These are phyloP conservation scores for Diaperis boleti DNA, from an alignment of 2,888 invertebrate genomes.

Conservation along the genomic window DNA sequence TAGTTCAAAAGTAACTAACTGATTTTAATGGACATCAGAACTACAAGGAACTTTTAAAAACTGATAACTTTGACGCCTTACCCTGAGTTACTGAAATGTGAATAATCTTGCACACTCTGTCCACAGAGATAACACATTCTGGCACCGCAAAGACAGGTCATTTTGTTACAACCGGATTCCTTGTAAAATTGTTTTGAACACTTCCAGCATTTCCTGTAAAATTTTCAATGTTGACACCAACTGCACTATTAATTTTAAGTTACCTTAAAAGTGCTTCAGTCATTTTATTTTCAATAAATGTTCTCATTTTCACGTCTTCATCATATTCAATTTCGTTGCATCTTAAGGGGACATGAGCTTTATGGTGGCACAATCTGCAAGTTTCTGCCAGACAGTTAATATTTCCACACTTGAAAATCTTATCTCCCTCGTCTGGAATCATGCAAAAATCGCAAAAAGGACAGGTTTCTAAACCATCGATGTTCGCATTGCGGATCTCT, in stretches of 20 bases:
- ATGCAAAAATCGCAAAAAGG: constrained; percentile 71
- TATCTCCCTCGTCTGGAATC: constrained; percentile 64
- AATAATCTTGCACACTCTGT: constrained; percentile 64
- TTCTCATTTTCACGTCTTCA: constrained; percentile 65
- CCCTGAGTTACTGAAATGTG: constrained; percentile 63
- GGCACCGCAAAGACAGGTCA: constrained; percentile 66
- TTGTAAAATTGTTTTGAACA: constrained; percentile 65
- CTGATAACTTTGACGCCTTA: too few species aligned
- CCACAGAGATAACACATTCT: constrained; percentile 68
- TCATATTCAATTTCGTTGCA: constrained; percentile 69
- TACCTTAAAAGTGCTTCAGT: constrained; percentile 67
- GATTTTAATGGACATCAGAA: too few species aligned
- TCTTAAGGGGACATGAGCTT: constrained; percentile 68
- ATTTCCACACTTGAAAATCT: constrained; percentile 70
- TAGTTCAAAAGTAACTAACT: not conserved
- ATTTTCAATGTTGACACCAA: not conserved
- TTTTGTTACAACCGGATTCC: constrained; percentile 67
- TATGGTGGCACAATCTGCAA: constrained; percentile 69
- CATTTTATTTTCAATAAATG: constrained; percentile 71
- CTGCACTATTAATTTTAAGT: too few species aligned
- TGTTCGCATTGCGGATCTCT: constrained; percentile 69
- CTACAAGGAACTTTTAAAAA: too few species aligned
- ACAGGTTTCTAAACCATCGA: constrained; percentile 70
- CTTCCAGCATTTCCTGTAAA: constrained; percentile 20
- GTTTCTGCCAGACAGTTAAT: constrained; percentile 70